Percentiles rank a stretch among this genome's conserved stretches.
phyloP scores from a whole-genome alignment of 2,888 invertebrate genomes.

The Tachina fera region DNA sequence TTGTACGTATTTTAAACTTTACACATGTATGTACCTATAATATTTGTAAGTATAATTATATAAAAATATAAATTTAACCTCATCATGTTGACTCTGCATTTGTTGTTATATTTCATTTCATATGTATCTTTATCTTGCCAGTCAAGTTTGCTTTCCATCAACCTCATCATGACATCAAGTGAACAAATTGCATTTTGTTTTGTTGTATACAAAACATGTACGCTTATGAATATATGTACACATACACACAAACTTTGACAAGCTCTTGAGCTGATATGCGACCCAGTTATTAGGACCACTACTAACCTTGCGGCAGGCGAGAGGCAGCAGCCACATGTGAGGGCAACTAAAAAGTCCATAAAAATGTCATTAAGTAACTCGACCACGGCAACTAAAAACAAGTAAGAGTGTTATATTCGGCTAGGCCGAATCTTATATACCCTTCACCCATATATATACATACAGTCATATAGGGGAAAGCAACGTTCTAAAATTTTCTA shows the following conservation, averaged over 20 bases:
- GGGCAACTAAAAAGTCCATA: slow-evolving; percentile 16
- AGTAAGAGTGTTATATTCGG: no score
- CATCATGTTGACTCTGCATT: background rate
- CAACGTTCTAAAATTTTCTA: no score
- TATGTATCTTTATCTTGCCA: background rate
- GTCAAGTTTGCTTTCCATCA: background rate
- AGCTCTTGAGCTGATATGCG: slow-evolving; percentile 11
- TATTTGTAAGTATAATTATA: background rate
- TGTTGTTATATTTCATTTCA: background rate
- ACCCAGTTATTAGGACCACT: slow-evolving; percentile 22
- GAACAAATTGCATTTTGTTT: slow-evolving; percentile 26
- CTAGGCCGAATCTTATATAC: no score
- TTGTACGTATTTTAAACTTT: background rate
- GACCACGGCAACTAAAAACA: slow-evolving; percentile 34
- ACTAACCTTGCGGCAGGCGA: background rate
- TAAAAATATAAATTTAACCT: background rate
- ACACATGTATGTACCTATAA: background rate
- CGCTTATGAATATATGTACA: background rate
- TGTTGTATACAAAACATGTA: background rate
- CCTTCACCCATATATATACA: no score
- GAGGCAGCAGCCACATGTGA: slow-evolving; percentile 6
- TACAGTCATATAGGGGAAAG: no score
- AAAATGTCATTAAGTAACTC: slow-evolving; percentile 47
- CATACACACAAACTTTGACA: background rate
- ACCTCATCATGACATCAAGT: slow-evolving; percentile 23